Percentiles rank a stretch among this genome's conserved stretches.
Conservation (phyloP, 1,140 invertebrate genomes). For the Sycophila sp. region DNA sequence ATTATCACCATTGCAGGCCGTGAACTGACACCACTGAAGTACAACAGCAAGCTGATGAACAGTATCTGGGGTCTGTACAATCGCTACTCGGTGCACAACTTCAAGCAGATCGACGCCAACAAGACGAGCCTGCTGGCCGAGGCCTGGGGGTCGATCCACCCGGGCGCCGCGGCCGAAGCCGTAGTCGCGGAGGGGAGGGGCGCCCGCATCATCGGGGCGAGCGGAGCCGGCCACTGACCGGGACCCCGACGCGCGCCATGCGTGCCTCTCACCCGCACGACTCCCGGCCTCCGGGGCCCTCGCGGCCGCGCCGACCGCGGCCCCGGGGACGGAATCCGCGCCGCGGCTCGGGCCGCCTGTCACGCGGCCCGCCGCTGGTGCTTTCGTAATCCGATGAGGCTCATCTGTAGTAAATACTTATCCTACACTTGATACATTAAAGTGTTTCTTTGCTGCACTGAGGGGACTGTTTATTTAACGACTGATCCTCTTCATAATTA, state of each 20-base stretch:
- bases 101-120: slow-evolving; percentile 78
- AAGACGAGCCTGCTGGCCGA: slow-evolving; percentile 44
- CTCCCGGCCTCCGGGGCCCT: too few species aligned
- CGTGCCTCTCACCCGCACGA: too few species aligned
- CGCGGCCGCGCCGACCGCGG: too few species aligned
- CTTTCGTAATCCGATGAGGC: too few species aligned
- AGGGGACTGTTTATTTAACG: too few species aligned
- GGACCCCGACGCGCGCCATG: neutral
- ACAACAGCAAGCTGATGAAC: slow-evolving; percentile 89
- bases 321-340: too few species aligned
- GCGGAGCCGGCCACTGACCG: slow-evolving; percentile 1
- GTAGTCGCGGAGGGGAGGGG: neutral
- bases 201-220: neutral
- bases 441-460: too few species aligned
- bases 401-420: too few species aligned
- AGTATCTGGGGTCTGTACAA: slow-evolving; percentile 91
- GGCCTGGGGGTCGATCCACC: slow-evolving; percentile 37
- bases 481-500: too few species aligned
- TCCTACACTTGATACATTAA: too few species aligned
- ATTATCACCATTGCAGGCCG: slow-evolving; percentile 52
- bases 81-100: slow-evolving; percentile 84
- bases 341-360: too few species aligned
- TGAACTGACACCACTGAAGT: slow-evolving; percentile 74
- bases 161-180: neutral
- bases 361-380: too few species aligned